phyloP scores from a whole-genome alignment of 2,888 invertebrate species.

The Plutella xylostella region DNA sequence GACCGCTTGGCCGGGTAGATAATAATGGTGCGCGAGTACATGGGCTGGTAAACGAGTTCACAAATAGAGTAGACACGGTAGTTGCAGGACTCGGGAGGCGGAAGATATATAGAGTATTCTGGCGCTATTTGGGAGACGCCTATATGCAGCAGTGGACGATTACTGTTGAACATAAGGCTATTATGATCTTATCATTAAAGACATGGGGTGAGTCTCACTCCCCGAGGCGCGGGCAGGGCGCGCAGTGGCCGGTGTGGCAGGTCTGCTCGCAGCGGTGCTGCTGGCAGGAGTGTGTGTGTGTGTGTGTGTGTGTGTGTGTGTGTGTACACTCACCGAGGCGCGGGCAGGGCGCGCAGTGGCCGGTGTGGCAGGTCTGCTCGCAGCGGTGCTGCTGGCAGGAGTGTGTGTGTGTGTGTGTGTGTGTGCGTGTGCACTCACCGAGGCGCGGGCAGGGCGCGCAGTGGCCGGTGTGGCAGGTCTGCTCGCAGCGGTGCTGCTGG shows the following conservation, averaged over 20 bases:
- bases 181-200: neutral
- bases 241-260: constrained; percentile 51
- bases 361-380: constrained; percentile 85
- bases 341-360: constrained; percentile 73
- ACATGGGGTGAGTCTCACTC: constrained; percentile 30
- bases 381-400: constrained; percentile 82
- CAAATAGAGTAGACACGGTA: too few species aligned
- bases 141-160: too few species aligned
- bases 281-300: constrained; percentile 50
- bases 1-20: too few species aligned
- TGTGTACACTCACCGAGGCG: constrained; percentile 72
- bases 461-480: constrained; percentile 89
- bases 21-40: too few species aligned
- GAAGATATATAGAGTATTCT: too few species aligned
- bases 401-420: neutral
- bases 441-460: constrained; percentile 83
- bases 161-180: too few species aligned
- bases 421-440: constrained; percentile 63
- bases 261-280: constrained; percentile 88
- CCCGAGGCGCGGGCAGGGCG: constrained; percentile 65
- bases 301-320: neutral
- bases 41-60: too few species aligned
- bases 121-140: too few species aligned
- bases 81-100: too few species aligned
- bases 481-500: constrained; percentile 89